Evolutionary conservation across 2,888 invertebrate genomes (phyloP), one percentile per base, ranked within the genome.

Genomic region (Drosophila meridiana): DNA sequence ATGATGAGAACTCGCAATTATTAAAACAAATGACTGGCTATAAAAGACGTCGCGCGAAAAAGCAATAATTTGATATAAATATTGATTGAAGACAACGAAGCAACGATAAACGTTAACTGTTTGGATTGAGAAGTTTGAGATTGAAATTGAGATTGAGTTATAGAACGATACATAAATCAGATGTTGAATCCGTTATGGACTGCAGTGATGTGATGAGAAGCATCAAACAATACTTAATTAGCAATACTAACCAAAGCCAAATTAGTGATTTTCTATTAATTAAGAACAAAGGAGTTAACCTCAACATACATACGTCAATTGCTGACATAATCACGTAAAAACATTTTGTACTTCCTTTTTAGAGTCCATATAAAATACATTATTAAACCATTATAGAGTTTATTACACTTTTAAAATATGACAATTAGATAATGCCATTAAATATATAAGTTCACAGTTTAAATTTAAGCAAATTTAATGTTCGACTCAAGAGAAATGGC

Each of bases 1-100:
- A 96, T 69, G 96, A 96, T 80, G 96, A 96, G 87, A 96, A 96
- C 91, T 94, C 94, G 0, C 95, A 96, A 80, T 94, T 96, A 59
- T 91, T 96, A 3, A 94, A 95, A 75, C 95, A 95, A 90, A 95
- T 95, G 94, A 95, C 95, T 64, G 95, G 94, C 73, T 95, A 95
- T 79, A 94, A 95, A 80, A 93, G 95, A 65, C 93, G 96, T 30
- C 92, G 92, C 1, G 79, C 91, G 86, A 92, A 92, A 88, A 92
- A 92, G 74, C 88, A 84, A 78, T 89, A 89, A 84, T 63, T 69
- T 42, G 5, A 45, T 20, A 14, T 73, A 68, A 7, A 40, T 14
- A 40, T 52, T 68, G 7, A 75, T 30, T 45, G 11, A 40, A 62
- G 9, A 56, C 42, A 73, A 59, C 56, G 52, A 60, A 69, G 30